Evolutionary conservation across 1,140 invertebrate genomes (phyloP).

Genomic region (Hormaphis cornu): DNA sequence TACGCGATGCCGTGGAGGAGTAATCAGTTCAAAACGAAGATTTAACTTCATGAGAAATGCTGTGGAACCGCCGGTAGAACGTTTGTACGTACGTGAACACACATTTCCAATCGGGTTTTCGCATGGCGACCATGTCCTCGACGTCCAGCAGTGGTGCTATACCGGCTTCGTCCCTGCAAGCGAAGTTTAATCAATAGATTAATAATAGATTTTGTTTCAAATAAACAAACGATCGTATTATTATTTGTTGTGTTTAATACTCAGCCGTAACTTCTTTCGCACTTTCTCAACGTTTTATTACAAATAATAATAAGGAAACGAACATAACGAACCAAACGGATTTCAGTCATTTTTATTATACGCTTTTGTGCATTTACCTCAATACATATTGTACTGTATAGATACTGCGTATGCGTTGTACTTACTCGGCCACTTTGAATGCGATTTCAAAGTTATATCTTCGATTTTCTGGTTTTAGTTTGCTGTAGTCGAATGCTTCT

Average conservation of each 20-base stretch:
- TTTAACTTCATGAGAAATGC: conserved; percentile 33
- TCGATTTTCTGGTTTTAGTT: conserved; percentile 75
- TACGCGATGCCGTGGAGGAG: too few relatives aligned
- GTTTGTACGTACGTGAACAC: conserved; percentile 98
- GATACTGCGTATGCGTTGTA: too few relatives aligned
- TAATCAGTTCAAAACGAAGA: background rate
- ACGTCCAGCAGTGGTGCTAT: conserved; percentile 91
- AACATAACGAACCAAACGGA: too few relatives aligned
- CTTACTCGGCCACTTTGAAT: conserved; percentile 94
- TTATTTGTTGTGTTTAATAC: too few relatives aligned
- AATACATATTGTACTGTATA: too few relatives aligned
- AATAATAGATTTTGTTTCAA: too few relatives aligned
- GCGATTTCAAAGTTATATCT: conserved; percentile 91
- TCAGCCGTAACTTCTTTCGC: too few relatives aligned
- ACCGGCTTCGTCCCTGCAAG: conserved; percentile 90
- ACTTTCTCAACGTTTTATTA: too few relatives aligned
- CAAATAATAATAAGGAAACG: too few relatives aligned
- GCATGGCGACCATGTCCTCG: conserved; percentile 94
- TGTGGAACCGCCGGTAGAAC: conserved; percentile 76
- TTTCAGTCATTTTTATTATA: too few relatives aligned
- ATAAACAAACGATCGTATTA: too few relatives aligned
- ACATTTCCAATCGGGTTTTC: conserved; percentile 96
- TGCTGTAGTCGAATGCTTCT: conserved; percentile 86
- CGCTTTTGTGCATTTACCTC: too few relatives aligned
- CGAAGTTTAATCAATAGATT: conserved; percentile 21